Evolutionary conservation across 2,113 vertebrate genomes (phyloP).

Genomic region (Spheniscus mendiculus): DNA sequence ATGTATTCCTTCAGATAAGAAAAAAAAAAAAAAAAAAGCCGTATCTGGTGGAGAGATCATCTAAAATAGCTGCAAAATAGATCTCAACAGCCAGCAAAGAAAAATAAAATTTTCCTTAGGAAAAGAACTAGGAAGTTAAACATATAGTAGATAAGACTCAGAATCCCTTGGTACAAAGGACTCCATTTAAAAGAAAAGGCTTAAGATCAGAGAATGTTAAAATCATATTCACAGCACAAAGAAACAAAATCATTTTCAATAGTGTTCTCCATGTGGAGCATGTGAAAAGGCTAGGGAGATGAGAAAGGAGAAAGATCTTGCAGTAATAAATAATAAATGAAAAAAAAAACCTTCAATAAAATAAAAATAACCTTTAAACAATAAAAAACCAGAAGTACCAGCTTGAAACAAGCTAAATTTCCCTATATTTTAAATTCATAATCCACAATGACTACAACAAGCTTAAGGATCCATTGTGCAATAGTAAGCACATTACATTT

Average conservation of each 20-base stretch:
- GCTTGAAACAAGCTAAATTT: not conserved
- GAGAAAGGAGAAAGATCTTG: not conserved
- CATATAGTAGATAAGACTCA: not conserved
- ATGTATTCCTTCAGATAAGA: not conserved
- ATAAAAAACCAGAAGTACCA: accelerated
- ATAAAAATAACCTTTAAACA: not conserved
- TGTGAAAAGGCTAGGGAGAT: not conserved
- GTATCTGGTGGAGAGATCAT: not conserved
- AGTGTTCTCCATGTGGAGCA: not conserved
- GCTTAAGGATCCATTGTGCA: not conserved
- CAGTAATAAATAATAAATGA: not conserved
- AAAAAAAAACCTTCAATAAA: not conserved
- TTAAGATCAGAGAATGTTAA: not conserved
- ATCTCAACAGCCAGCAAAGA: not conserved
- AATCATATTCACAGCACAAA: not conserved
- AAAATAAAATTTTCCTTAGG: not conserved
- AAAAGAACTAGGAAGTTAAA: not conserved
- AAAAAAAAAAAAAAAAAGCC: not conserved
- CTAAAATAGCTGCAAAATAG: not conserved
- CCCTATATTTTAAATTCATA: not conserved
- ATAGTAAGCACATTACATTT: not conserved
- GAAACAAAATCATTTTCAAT: not conserved
- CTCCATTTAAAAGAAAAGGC: not conserved
- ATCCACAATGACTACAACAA: not conserved
- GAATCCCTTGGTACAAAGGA: not conserved